Conservation (phyloP, 2,797 vertebrate species). For the Lindbergichthys nudifrons region DNA sequence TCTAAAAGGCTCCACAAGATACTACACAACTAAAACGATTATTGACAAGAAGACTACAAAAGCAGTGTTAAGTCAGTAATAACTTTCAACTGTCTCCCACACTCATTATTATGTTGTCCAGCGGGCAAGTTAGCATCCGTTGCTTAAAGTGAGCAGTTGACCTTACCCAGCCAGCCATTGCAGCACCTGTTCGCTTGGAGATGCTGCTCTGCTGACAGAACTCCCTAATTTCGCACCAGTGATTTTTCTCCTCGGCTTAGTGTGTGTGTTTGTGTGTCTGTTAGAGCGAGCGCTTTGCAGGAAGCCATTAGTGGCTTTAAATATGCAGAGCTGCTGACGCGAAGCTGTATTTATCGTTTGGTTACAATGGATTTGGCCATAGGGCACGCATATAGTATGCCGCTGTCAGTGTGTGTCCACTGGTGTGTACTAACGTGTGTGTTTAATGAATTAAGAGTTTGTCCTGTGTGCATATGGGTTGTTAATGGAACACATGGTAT, state of each 20-base stretch:
- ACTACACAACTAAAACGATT: neutral
- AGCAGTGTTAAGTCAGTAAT: constrained; percentile 12
- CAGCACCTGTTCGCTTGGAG: constrained; percentile 52
- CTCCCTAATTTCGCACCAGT: constrained; percentile 16
- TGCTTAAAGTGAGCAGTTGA: constrained; percentile 26
- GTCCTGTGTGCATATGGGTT: constrained; percentile 25
- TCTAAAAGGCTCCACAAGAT: neutral
- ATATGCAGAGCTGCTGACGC: constrained; percentile 73
- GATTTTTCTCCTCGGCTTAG: constrained; percentile 50
- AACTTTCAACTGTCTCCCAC: constrained; percentile 23
- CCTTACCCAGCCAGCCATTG: constrained; percentile 36
- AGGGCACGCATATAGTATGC: constrained; percentile 66
- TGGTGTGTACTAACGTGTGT: constrained; percentile 21
- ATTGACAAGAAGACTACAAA: neutral
- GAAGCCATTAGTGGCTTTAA: constrained; percentile 74
- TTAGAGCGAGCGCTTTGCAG: constrained; percentile 49
- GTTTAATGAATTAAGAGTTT: constrained; percentile 39
- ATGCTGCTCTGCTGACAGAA: constrained; percentile 44
- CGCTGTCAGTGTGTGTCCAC: constrained; percentile 46
- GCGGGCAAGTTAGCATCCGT: constrained; percentile 15
- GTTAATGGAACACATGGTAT: constrained; percentile 65
- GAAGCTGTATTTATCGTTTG: constrained; percentile 74
- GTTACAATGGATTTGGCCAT: constrained; percentile 72
- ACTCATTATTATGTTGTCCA: constrained; percentile 29
- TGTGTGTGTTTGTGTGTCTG: constrained; percentile 49